Conservation (phyloP, 2,888 invertebrate species). For the Odontomyia ornata region DNA sequence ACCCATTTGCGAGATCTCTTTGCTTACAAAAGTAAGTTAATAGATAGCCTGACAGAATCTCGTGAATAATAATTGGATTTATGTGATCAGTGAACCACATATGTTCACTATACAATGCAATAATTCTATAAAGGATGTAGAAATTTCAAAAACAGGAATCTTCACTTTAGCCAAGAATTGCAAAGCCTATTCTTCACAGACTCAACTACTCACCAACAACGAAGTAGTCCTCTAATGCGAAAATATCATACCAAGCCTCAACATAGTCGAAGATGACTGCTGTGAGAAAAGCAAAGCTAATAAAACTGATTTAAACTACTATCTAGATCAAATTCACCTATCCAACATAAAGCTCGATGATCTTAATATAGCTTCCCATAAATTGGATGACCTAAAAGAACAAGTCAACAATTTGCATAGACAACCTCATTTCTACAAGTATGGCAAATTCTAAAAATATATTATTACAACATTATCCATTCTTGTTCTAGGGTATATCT, state of each 20-base stretch:
- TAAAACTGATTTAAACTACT: background rate
- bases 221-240: background rate
- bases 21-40: constrained; percentile 2
- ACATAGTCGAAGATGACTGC: no score
- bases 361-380: no score
- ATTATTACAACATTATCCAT: background rate
- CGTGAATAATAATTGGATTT: no score
- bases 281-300: background rate
- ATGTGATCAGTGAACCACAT: no score
- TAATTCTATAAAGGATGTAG: no score
- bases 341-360: no score
- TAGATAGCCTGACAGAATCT: background rate
- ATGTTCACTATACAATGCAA: no score
- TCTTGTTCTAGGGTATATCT: background rate
- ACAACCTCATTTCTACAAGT: background rate
- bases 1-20: no score
- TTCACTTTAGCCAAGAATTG: background rate
- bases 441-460: background rate
- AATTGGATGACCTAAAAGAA: no score
- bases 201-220: background rate
- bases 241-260: no score
- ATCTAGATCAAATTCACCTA: no score
- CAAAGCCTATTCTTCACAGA: no score
- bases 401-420: background rate
- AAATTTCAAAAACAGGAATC: constrained; percentile 11